Evolutionary conservation across 2,797 vertebrate genomes (phyloP).

Genomic region (Allobates femoralis): DNA sequence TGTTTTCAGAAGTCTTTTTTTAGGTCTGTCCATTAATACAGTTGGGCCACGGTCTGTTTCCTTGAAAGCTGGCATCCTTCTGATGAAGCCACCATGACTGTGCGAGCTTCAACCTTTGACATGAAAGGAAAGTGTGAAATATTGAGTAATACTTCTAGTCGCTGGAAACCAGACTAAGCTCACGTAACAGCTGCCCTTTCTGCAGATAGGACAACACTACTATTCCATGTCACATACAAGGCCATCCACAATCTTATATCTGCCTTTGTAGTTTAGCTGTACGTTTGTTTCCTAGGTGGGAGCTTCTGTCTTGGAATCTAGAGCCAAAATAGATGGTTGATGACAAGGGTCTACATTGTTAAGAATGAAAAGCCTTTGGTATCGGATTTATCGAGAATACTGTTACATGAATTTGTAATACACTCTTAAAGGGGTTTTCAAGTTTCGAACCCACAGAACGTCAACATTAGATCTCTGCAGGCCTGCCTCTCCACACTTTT

Average conservation of each 20-base stretch:
- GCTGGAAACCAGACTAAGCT: neutral
- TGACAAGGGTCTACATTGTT: neutral
- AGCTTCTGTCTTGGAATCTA: neutral
- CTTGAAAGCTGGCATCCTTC: neutral
- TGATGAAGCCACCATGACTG: neutral
- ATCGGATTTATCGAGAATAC: too few species aligned
- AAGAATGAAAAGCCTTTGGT: neutral
- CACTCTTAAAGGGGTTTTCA: too few species aligned
- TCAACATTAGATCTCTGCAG: too few species aligned
- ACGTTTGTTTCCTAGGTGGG: neutral
- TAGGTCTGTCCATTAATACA: neutral
- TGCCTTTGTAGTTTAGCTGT: neutral
- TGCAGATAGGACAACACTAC: neutral
- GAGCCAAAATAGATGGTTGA: neutral
- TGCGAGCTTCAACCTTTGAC: constrained; percentile 17
- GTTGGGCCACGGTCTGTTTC: neutral
- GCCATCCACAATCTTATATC: neutral
- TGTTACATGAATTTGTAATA: too few species aligned
- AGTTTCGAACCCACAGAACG: too few species aligned
- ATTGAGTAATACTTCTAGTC: neutral
- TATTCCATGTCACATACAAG: neutral
- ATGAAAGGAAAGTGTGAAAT: neutral
- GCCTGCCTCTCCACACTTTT: too few species aligned
- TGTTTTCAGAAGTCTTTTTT: too few species aligned
- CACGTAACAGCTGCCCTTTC: neutral